These are phyloP conservation scores for Trichonephila clavipes DNA, from an alignment of 1,140 invertebrate species.

Conservation along the genomic window DNA sequence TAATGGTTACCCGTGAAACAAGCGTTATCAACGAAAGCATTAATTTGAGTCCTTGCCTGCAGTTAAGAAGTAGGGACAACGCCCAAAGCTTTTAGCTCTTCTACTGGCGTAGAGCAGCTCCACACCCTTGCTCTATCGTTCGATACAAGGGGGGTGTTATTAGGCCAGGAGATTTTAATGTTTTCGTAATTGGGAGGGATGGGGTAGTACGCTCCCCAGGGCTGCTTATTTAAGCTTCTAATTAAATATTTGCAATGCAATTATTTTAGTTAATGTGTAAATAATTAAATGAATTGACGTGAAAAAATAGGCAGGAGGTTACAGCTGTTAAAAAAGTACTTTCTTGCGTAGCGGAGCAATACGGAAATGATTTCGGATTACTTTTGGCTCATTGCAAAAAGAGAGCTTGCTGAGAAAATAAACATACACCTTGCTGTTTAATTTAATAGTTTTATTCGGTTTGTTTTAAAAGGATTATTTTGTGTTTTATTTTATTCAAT, in stretches of 20 bases:
- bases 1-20: slow-evolving; percentile 75
- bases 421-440: too few relatives aligned
- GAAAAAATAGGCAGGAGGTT: slow-evolving; percentile 55
- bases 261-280: slow-evolving; percentile 72
- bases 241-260: slow-evolving; percentile 73
- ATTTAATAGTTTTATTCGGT: too few relatives aligned
- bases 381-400: not conserved
- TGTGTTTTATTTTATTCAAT: too few relatives aligned
- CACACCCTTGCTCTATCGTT: slow-evolving; percentile 41
- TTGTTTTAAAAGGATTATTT: too few relatives aligned
- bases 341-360: not conserved
- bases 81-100: slow-evolving; percentile 71
- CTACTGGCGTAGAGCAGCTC: slow-evolving; percentile 13
- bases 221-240: slow-evolving; percentile 73
- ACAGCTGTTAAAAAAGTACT: slow-evolving; percentile 1
- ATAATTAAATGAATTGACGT: slow-evolving; percentile 60
- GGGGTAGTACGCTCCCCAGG: slow-evolving; percentile 42
- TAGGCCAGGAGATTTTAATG: slow-evolving; percentile 70
- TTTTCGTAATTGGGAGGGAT: slow-evolving; percentile 74
- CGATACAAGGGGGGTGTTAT: slow-evolving; percentile 64
- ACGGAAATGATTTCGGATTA: slow-evolving; percentile 13
- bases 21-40: slow-evolving; percentile 74
- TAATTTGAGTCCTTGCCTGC: slow-evolving; percentile 73
- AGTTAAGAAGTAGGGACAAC: slow-evolving; percentile 73
- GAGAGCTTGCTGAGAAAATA: too few relatives aligned